Base-by-base conservation (phyloP, 2,888 invertebrate genomes). In the Coecobrya sp. region DNA sequence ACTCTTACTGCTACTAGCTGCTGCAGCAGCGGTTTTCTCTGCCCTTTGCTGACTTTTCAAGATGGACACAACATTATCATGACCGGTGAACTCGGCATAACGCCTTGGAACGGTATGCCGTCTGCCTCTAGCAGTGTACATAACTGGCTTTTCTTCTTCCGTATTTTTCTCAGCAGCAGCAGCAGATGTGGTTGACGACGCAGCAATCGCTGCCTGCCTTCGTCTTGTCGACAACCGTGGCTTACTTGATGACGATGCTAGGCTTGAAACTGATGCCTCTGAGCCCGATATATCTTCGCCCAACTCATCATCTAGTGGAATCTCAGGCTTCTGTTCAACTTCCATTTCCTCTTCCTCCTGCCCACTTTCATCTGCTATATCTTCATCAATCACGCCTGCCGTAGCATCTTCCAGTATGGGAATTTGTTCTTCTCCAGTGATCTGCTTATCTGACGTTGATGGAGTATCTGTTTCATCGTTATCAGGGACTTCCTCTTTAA, bases 41-140 rank as follows among this genome's bases (percentile, higher is more conserved):
- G 86, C 81, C 22, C 86, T 36, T 59, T 92, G 92, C 22, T 89
- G 92, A 30, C 91, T 92, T 86, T 93, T 93, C n/a, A 93, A 59
- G 70, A 93, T 92, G 0, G 92, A 91, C 3, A 89, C 91, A n/a
- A 93, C 92, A 88, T 93, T 93, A 10, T 90, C 91, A 81, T 93
- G 93, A 10, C 91, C 88, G 10, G 93, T 93, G 19, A 82, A 93
- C 68, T 93, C 93, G 27, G 93, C 93, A 59, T 92, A 93, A n/a
- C 93, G 82, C 81, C 93, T 45, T 11, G 93, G 93, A 76, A 93
- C 79, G 30, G 90, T 89, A 27, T 93, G 93, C 13, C 93, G 68
- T 19, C 93, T 84, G 27, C 93, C 93, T n/a, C 93, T 87, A 7
- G 93, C 88, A 25, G 93, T 93, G 52, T 91, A 93, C 59, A 92